A percentile compares a stretch with the other conserved stretches of the same genome.
phyloP scores from a whole-genome alignment of 1,140 invertebrate genomes.

The Ctenoplectra terminalis region DNA sequence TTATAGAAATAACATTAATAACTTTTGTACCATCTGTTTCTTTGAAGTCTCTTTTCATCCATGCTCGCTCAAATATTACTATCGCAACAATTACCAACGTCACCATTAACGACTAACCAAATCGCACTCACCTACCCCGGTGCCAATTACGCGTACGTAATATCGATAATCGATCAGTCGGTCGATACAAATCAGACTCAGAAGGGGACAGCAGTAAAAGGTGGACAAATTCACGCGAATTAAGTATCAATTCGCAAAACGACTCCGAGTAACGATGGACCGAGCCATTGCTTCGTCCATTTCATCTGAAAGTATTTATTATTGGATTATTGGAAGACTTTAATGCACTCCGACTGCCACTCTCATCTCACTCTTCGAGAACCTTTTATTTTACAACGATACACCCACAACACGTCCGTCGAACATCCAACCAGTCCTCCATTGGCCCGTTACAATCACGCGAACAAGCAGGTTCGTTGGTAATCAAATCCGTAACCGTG shows the following conservation, averaged over 20 bases:
- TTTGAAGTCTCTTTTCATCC: no score
- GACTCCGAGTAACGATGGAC: slow-evolving; percentile 31
- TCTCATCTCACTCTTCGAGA: slow-evolving; percentile 7
- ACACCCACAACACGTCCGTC: slow-evolving; percentile 19
- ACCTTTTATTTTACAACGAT: slow-evolving; percentile 40
- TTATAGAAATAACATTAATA: no score
- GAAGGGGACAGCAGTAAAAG: background rate
- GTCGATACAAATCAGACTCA: slow-evolving; percentile 34
- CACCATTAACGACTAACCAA: no score
- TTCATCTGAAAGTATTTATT: slow-evolving; percentile 72
- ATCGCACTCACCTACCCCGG: background rate
- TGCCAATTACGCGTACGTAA: slow-evolving; percentile 26
- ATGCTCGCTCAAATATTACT: no score
- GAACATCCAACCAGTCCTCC: background rate
- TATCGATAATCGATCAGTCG: slow-evolving; percentile 48
- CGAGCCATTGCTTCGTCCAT: slow-evolving; percentile 50
- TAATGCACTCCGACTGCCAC: slow-evolving; percentile 53
- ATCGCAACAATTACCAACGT: no score
- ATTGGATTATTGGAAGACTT: slow-evolving; percentile 72
- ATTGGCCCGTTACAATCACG: background rate
- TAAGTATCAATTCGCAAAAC: slow-evolving; percentile 49
- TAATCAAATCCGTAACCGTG: slow-evolving; percentile 64
- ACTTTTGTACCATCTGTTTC: no score
- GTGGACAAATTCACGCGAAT: slow-evolving; percentile 36
- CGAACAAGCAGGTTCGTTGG: background rate